These are phyloP conservation scores for Drosophila asahinai DNA, from an alignment of 1,140 invertebrate species.

Conservation along the genomic window DNA sequence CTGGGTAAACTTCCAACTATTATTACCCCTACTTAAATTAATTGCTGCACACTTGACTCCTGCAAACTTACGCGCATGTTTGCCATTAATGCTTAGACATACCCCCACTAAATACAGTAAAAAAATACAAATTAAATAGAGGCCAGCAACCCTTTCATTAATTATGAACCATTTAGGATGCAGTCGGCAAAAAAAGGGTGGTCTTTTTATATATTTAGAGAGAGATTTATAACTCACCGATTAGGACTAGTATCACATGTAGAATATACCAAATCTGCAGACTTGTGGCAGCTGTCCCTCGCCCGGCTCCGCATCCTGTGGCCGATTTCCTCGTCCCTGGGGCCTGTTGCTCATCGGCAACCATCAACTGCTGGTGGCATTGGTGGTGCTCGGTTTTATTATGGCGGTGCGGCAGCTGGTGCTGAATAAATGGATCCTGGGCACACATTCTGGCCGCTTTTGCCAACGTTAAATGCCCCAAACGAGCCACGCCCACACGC, in stretches of 20 bases:
- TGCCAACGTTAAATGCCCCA: slow-evolving; percentile 41
- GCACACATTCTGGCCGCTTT: slow-evolving; percentile 60
- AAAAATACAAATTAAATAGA: neutral
- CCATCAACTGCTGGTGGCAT: slow-evolving; percentile 37
- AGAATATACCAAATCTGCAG: slow-evolving; percentile 79
- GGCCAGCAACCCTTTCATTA: slow-evolving; percentile 39
- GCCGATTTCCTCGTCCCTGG: slow-evolving; percentile 31
- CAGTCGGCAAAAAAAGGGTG: slow-evolving; percentile 23
- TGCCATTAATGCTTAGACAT: slow-evolving; percentile 14
- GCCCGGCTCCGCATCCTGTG: slow-evolving; percentile 36
- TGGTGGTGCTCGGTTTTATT: slow-evolving; percentile 47
- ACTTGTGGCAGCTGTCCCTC: slow-evolving; percentile 47
- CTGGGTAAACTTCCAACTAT: slow-evolving; percentile 22
- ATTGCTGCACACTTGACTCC: slow-evolving; percentile 6
- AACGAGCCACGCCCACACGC: slow-evolving; percentile 53
- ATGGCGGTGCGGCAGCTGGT: slow-evolving; percentile 66
- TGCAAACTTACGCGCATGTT: slow-evolving; percentile 2
- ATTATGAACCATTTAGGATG: slow-evolving; percentile 66
- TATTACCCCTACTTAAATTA: slow-evolving; percentile 7
- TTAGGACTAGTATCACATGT: slow-evolving; percentile 84
- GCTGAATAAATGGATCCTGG: slow-evolving; percentile 53
- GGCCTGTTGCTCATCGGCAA: slow-evolving; percentile 48
- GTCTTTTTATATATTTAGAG: neutral
- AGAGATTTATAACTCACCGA: slow-evolving; percentile 68
- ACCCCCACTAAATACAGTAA: slow-evolving; percentile 6